A percentile compares a stretch with the other conserved stretches of the same genome.
These are phyloP conservation scores for Pachycephala philippinensis DNA, from an alignment of 2,113 vertebrate genomes.

Conservation along the genomic window DNA sequence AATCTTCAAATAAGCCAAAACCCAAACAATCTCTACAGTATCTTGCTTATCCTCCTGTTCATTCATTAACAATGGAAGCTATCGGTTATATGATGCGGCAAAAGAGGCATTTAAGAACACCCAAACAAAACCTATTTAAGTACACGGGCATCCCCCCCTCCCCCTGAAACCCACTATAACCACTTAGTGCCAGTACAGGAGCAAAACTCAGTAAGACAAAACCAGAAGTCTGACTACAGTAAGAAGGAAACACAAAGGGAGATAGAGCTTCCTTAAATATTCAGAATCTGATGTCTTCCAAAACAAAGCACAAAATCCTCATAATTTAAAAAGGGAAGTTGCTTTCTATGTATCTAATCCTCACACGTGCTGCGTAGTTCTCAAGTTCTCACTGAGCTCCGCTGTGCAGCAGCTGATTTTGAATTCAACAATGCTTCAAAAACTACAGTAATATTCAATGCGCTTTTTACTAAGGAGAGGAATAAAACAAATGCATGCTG, in stretches of 20 bases:
- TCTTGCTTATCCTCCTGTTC: slow-evolving; percentile 26
- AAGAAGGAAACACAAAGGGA: slow-evolving; percentile 66
- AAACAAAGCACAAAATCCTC: slow-evolving; percentile 62
- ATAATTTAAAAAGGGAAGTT: slow-evolving; percentile 62
- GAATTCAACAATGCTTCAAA: slow-evolving; percentile 61
- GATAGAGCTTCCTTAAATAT: slow-evolving; percentile 51
- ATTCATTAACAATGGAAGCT: slow-evolving; percentile 71
- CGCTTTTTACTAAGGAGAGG: slow-evolving; percentile 50
- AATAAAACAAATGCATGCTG: slow-evolving; percentile 47
- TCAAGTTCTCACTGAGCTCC: slow-evolving; percentile 45
- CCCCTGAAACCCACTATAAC: slow-evolving; percentile 52
- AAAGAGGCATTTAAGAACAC: slow-evolving; percentile 64
- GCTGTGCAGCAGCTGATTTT: slow-evolving; percentile 54
- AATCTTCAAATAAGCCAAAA: slow-evolving; percentile 63
- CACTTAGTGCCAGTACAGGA: slow-evolving; percentile 63
- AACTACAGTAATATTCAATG: slow-evolving; percentile 54
- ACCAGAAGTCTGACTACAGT: slow-evolving; percentile 65
- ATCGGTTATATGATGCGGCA: slow-evolving; percentile 49
- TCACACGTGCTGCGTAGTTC: slow-evolving; percentile 51
- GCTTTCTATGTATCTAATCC: slow-evolving; percentile 40
- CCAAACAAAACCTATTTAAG: slow-evolving; percentile 32
- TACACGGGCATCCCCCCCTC: slow-evolving; percentile 20
- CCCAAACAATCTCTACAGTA: slow-evolving; percentile 39
- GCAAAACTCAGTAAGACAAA: slow-evolving; percentile 58
- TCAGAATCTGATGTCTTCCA: slow-evolving; percentile 25